Conservation (phyloP, 1,140 invertebrate species). For the Drosophila nebulosa region DNA sequence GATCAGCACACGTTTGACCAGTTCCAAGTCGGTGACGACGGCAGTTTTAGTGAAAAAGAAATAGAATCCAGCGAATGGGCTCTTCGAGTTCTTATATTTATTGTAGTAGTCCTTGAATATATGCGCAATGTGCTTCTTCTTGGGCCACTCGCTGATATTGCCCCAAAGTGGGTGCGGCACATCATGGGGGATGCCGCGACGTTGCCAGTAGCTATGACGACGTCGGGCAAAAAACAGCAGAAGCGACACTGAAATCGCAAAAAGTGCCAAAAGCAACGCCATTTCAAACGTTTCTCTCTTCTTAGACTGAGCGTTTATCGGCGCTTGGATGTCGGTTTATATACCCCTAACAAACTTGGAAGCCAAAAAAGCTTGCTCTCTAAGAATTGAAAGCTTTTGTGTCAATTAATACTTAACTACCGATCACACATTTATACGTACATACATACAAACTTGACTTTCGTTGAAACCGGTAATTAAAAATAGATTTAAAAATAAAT, state of each 20-base stretch:
- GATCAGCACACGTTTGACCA: constrained; percentile 84
- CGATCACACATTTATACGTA: background rate
- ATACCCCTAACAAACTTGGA: background rate
- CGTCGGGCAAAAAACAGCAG: constrained; percentile 36
- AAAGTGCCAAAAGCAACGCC: constrained; percentile 39
- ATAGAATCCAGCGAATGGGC: constrained; percentile 61
- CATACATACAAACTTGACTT: background rate
- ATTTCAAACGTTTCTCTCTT: no score
- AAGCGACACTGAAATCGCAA: constrained; percentile 33
- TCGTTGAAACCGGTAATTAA: background rate
- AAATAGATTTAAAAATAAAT: background rate
- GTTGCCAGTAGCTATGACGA: constrained; percentile 67
- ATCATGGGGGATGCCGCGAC: constrained; percentile 57
- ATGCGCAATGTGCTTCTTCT: constrained; percentile 57
- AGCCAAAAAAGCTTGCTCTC: background rate
- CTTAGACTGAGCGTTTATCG: background rate
- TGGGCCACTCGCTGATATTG: constrained; percentile 74
- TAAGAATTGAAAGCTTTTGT: background rate
- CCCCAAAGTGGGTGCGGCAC: constrained; percentile 41
- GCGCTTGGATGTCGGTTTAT: background rate
- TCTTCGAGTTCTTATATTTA: constrained; percentile 38
- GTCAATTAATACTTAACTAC: background rate
- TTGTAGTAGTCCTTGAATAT: constrained; percentile 55
- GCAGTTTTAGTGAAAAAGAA: constrained; percentile 49
- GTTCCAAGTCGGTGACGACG: constrained; percentile 82